These are phyloP conservation scores for Raja brachyura DNA, from an alignment of 2,113 vertebrate genomes.

Conservation along the genomic window DNA sequence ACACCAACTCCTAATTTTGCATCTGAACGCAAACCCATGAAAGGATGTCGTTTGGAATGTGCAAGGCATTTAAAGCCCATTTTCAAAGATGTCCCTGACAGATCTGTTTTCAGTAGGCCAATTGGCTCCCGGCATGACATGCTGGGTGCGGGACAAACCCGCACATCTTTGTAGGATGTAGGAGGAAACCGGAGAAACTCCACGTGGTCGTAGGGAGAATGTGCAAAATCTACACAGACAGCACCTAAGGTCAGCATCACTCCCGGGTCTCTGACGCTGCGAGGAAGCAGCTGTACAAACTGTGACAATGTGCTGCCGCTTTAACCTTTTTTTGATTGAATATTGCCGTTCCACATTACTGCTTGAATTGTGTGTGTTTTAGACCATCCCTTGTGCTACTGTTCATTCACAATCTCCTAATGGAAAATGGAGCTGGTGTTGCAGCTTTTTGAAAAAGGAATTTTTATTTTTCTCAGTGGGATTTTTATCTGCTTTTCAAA, in stretches of 20 bases:
- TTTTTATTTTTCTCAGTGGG: background rate
- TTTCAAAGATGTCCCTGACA: background rate
- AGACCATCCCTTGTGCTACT: background rate
- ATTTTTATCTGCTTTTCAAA: background rate
- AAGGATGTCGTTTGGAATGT: background rate
- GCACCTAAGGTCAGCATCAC: too few species aligned
- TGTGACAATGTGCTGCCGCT: too few species aligned
- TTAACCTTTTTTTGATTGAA: too few species aligned
- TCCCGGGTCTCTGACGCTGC: too few species aligned
- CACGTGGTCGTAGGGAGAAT: too few species aligned
- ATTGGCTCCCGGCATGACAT: background rate
- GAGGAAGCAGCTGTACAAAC: too few species aligned
- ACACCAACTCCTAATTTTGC: background rate
- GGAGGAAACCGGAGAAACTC: too few species aligned
- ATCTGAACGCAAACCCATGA: background rate
- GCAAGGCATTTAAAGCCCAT: background rate
- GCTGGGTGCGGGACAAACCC: background rate
- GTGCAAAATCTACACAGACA: too few species aligned
- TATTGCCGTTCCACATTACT: background rate
- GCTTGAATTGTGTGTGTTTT: background rate
- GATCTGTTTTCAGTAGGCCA: background rate
- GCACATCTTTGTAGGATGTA: too few species aligned
- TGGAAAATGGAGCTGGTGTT: background rate
- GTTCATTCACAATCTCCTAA: background rate
- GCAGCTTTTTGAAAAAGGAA: background rate